These are phyloP conservation scores for Rhinichthys klamathensis DNA, from an alignment of 2,113 vertebrate genomes.

Conservation along the genomic window DNA sequence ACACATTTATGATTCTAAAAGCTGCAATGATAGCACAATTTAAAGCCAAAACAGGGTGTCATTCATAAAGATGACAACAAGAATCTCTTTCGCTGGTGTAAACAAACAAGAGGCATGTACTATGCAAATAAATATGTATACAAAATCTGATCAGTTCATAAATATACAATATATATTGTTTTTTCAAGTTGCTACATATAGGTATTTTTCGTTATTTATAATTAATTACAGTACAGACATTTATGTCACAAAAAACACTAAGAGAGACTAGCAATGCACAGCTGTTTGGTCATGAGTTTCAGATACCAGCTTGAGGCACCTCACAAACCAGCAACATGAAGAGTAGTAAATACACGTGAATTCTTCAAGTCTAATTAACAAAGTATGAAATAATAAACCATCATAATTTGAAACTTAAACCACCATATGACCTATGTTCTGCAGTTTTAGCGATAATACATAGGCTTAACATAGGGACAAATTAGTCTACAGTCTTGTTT, in stretches of 20 bases:
- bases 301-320: constrained; percentile 65
- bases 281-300: constrained; percentile 76
- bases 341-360: constrained; percentile 48
- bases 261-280: constrained; percentile 75
- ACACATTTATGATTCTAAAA: constrained; percentile 15
- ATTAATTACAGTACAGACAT: constrained; percentile 67
- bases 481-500: neutral
- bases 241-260: constrained; percentile 76
- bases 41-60: constrained; percentile 12
- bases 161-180: constrained; percentile 75
- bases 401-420: constrained; percentile 3
- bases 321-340: constrained; percentile 60
- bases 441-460: neutral
- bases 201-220: constrained; percentile 51
- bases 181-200: constrained; percentile 72
- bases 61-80: constrained; percentile 5
- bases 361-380: neutral
- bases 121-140: constrained; percentile 68
- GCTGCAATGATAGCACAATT: neutral
- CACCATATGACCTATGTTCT: neutral
- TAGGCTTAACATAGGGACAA: neutral
- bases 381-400: neutral
- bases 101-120: constrained; percentile 45
- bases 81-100: constrained; percentile 56
- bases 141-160: constrained; percentile 75